These are phyloP conservation scores for Andrena praecox DNA, from an alignment of 2,888 invertebrate species.

Conservation along the genomic window DNA sequence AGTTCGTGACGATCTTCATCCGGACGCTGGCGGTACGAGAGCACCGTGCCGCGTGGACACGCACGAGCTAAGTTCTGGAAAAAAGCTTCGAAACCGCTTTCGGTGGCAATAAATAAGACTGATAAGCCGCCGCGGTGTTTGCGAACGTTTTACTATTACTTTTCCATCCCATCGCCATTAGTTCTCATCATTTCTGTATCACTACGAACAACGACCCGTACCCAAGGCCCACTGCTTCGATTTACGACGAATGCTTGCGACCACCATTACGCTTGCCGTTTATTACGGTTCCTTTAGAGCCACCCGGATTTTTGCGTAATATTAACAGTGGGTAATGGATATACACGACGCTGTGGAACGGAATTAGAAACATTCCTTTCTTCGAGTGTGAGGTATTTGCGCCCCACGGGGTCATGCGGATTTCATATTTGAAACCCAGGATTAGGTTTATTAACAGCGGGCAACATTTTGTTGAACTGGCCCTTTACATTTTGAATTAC, in stretches of 20 bases:
- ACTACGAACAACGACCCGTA: conserved; percentile 63
- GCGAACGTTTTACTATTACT: conserved; percentile 76
- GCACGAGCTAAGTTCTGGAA: conserved; percentile 59
- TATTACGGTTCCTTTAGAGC: conserved; percentile 31
- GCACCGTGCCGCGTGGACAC: conserved; percentile 40
- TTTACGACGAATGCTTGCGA: conserved; percentile 32
- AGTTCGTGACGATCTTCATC: conserved; percentile 57
- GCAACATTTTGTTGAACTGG: too few relatives aligned
- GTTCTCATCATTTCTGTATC: conserved; percentile 67
- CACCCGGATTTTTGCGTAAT: conserved; percentile 2
- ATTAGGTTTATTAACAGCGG: too few relatives aligned
- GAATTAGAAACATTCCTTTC: conserved; percentile 9
- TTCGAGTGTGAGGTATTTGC: neutral
- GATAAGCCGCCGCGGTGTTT: conserved; percentile 76
- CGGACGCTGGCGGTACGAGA: conserved; percentile 43
- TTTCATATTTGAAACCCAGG: too few relatives aligned
- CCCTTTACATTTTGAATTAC: too few relatives aligned
- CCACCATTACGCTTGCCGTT: conserved; percentile 6
- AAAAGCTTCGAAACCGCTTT: conserved; percentile 70
- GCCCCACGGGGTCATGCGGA: neutral
- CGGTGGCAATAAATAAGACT: conserved; percentile 78
- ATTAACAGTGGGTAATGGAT: neutral
- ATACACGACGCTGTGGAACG: neutral
- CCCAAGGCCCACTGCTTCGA: conserved; percentile 44
- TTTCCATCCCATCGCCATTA: conserved; percentile 65